Base-by-base conservation (phyloP, 2,888 invertebrate species). In the Agriopis leucophaearia region DNA sequence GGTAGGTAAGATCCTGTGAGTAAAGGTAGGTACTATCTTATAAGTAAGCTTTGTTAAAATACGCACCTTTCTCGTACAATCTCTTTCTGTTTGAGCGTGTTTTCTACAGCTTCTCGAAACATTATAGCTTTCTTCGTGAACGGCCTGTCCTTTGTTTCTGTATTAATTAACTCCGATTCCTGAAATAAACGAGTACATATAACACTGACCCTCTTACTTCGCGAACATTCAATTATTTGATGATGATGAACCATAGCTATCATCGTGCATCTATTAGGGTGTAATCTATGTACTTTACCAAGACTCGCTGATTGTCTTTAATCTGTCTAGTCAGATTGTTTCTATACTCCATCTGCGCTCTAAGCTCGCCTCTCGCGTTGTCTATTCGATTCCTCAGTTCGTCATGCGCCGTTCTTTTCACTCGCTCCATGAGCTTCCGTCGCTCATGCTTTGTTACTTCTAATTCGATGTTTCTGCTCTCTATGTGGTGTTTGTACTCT, bases 21-120 rank as follows among this genome's bases (percentile, higher is more conserved):
- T 13, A 42, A 8, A 42, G 15, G 16, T 57, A 51, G 0, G 6
- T 15, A 18, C 8, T 48, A 10, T 48, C 10, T 15, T n/a, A n/a
- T n/a, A n/a, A n/a, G n/a, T n/a, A n/a, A n/a, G n/a, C 15, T 42
- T 13, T 12, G 7, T 45, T n/a, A 45, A 16, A 8, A 40, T 55
- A 45, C 6, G 12, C 66, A 88, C 90, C 88, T 89, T 6, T 71
- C 78, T 78, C 88, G 82, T 5, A 76, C 83, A 0, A 78, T 83
- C 0, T 84, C 74, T 57, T 83, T 83, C 71, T 79, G 83, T 62
- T 81, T 81, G n/a, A 87, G 78, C 71, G 81, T 87, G 10, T 78
- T 76, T 38, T 77, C 78, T 86, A 94, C 88, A 1, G 85, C 81
- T 64, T 92, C 90, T 77, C 82, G 86, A 69, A 92, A 93, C 82